A percentile compares a stretch with the other conserved stretches of the same genome.
These are phyloP conservation scores for Dufourea novaeangliae DNA, from an alignment of 1,140 invertebrate species.

Conservation along the genomic window DNA sequence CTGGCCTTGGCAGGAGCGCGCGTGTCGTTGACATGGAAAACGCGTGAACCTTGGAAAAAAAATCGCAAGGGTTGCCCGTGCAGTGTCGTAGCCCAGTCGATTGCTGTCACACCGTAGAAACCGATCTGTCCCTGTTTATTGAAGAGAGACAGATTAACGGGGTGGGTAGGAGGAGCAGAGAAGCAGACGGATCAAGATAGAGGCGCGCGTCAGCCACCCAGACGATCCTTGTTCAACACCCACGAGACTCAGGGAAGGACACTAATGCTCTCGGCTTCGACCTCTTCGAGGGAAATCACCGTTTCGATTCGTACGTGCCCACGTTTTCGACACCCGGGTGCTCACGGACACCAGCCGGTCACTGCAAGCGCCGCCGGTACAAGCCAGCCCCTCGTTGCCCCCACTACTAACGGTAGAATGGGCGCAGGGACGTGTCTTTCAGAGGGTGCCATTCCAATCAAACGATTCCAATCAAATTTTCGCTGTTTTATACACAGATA, in stretches of 20 bases:
- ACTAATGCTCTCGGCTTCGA: not conserved
- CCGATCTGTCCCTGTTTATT: constrained; percentile 24
- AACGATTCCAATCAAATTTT: too few species aligned
- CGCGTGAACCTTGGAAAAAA: constrained; percentile 66
- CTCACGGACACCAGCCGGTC: constrained; percentile 70
- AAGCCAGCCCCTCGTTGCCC: constrained; percentile 39
- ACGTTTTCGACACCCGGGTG: constrained; percentile 60
- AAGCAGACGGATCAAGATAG: constrained; percentile 3
- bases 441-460: not conserved
- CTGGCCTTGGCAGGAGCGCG: constrained; percentile 73
- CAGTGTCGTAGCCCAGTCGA: constrained; percentile 42
- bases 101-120: constrained; percentile 38
- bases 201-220: not conserved
- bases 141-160: constrained; percentile 13
- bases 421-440: constrained; percentile 11
- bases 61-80: constrained; percentile 49
- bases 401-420: constrained; percentile 19
- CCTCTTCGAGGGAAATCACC: not conserved
- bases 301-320: constrained; percentile 5
- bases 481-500: too few species aligned
- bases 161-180: not conserved
- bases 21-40: constrained; percentile 79
- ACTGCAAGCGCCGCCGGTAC: constrained; percentile 67
- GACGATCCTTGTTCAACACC: not conserved
- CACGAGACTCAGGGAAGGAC: not conserved